These are phyloP conservation scores for Eristalinus sepulchralis DNA, from an alignment of 2,888 invertebrate genomes.

Conservation along the genomic window DNA sequence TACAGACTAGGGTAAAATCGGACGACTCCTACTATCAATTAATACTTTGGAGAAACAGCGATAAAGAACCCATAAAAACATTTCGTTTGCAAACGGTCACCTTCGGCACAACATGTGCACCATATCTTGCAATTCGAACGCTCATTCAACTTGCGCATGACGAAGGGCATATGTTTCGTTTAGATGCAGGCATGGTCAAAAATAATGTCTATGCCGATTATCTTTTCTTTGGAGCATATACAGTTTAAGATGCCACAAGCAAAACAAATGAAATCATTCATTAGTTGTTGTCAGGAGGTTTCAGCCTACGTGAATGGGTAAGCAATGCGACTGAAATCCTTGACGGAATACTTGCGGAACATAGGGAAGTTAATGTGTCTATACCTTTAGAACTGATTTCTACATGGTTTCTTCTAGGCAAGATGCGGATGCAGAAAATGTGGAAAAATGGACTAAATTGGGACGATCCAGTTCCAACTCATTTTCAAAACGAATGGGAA, in stretches of 20 bases:
- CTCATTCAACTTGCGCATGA: background rate
- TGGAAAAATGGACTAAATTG: background rate
- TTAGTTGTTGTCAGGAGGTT: background rate
- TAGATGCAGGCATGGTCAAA: background rate
- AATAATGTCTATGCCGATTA: constrained; percentile 19
- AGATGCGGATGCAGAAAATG: background rate
- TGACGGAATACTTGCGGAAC: background rate
- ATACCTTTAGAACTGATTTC: background rate
- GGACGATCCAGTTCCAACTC: background rate
- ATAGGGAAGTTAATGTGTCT: background rate
- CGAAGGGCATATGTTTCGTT: background rate
- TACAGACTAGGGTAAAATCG: background rate
- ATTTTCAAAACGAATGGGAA: background rate
- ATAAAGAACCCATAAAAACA: background rate
- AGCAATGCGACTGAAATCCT: background rate
- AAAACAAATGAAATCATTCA: background rate
- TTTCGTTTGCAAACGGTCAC: background rate
- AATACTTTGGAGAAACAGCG: constrained; percentile 6
- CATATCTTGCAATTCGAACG: background rate
- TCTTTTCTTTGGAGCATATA: constrained; percentile 1
- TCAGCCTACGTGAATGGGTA: background rate
- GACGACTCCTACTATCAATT: constrained; percentile 15
- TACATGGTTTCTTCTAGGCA: background rate
- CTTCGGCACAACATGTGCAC: constrained; percentile 3
- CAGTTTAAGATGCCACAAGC: background rate